Conservation (phyloP, 2,113 vertebrate species). For the Dromiciops gliroides region DNA sequence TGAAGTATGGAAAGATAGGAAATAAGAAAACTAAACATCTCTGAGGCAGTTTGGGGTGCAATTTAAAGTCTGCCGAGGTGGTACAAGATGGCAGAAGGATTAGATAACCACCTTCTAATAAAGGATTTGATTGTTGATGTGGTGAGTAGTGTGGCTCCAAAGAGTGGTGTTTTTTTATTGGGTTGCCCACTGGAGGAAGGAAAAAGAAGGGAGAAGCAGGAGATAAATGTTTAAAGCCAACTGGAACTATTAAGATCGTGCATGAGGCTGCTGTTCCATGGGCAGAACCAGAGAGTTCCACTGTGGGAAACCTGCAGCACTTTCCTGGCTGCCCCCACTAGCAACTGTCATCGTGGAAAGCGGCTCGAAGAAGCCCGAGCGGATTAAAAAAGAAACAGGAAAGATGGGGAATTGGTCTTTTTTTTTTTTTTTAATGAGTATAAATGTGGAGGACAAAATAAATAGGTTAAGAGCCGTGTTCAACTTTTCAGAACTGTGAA, state of each 20-base stretch:
- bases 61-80: conserved; percentile 74
- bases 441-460: conserved; percentile 83
- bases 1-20: conserved; percentile 76
- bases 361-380: background rate
- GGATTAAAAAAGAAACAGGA: conserved; percentile 66
- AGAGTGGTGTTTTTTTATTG: conserved; percentile 54
- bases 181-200: conserved; percentile 66
- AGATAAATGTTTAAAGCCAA: conserved; percentile 67
- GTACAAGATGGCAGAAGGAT: conserved; percentile 75
- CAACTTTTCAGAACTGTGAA: conserved; percentile 82
- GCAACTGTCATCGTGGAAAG: conserved; percentile 52
- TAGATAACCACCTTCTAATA: conserved; percentile 73
- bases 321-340: conserved; percentile 53
- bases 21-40: conserved; percentile 80
- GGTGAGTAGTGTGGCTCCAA: conserved; percentile 61
- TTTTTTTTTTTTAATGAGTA: conserved; percentile 74
- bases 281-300: conserved; percentile 24
- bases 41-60: conserved; percentile 74
- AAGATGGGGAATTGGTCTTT: background rate
- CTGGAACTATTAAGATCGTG: conserved; percentile 15
- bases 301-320: conserved; percentile 41
- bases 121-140: conserved; percentile 74
- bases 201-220: conserved; percentile 67
- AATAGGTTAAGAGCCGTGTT: conserved; percentile 83
- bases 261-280: conserved; percentile 45